Conservation (phyloP, 2,797 vertebrate species). For the Bradypodion ventrale region DNA sequence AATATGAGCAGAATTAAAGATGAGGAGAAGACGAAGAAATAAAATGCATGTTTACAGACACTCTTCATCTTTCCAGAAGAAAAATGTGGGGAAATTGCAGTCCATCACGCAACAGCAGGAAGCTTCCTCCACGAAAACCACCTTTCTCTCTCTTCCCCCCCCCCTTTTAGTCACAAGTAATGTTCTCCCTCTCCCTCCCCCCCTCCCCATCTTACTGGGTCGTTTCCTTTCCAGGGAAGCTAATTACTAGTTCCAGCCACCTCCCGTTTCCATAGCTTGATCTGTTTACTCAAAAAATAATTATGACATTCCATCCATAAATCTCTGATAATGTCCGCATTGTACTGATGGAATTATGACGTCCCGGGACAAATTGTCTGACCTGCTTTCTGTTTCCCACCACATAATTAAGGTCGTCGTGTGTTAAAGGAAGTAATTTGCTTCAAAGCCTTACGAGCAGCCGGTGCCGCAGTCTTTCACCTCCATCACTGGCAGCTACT, state of each 20-base stretch:
- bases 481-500: constrained; percentile 82
- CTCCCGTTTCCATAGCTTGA: constrained; percentile 87
- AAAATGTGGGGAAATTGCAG: constrained; percentile 90
- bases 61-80: constrained; percentile 82
- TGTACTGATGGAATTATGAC: constrained; percentile 94
- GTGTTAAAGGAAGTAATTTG: constrained; percentile 95
- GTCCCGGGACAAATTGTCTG: constrained; percentile 93
- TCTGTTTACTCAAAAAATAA: constrained; percentile 88
- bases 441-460: constrained; percentile 91
- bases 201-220: constrained; percentile 77
- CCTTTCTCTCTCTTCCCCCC: constrained; percentile 33
- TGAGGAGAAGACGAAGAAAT: background rate
- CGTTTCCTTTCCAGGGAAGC: constrained; percentile 79
- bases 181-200: constrained; percentile 59
- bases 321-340: constrained; percentile 90
- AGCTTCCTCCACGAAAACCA: constrained; percentile 18
- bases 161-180: constrained; percentile 86
- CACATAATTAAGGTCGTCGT: constrained; percentile 92
- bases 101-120: constrained; percentile 80
- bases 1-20: too few relatives aligned
- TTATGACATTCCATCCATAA: constrained; percentile 92
- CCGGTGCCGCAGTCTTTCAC: constrained; percentile 78
- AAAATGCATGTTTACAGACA: constrained; percentile 32
- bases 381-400: constrained; percentile 92
- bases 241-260: constrained; percentile 93